Evolutionary conservation across 2,797 vertebrate genomes (phyloP).

Genomic region (Phoeniculus purpureus): DNA sequence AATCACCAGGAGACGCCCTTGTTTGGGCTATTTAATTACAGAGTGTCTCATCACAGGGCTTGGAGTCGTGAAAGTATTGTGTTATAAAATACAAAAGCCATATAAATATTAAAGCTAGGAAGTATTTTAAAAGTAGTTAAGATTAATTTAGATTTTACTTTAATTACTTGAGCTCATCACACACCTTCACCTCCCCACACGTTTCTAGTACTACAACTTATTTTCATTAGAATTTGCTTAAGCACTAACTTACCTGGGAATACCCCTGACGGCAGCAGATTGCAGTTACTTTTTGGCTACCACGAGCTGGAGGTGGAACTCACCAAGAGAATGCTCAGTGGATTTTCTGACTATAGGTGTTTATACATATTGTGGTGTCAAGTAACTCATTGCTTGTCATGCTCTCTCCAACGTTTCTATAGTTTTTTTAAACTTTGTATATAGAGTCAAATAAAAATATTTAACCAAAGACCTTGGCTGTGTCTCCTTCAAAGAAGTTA

Average conservation of each 20-base stretch:
- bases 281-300: background rate
- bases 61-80: no score
- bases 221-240: background rate
- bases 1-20: no score
- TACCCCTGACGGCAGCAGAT: background rate
- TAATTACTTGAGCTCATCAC: no score
- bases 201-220: background rate
- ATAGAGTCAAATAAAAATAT: constrained; percentile 13
- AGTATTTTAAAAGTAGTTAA: no score
- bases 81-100: no score
- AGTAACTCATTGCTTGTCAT: background rate
- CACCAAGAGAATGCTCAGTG: accelerated
- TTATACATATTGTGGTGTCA: background rate
- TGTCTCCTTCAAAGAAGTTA: background rate
- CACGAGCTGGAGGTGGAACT: background rate
- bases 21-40: no score
- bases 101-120: no score
- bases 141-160: no score
- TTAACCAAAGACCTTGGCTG: background rate
- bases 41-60: no score
- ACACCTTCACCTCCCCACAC: no score
- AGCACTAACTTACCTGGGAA: background rate
- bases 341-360: background rate
- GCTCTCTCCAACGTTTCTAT: background rate
- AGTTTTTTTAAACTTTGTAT: background rate